phyloP scores from a whole-genome alignment of 1,140 invertebrate species.

The Drosophila albomicans region DNA sequence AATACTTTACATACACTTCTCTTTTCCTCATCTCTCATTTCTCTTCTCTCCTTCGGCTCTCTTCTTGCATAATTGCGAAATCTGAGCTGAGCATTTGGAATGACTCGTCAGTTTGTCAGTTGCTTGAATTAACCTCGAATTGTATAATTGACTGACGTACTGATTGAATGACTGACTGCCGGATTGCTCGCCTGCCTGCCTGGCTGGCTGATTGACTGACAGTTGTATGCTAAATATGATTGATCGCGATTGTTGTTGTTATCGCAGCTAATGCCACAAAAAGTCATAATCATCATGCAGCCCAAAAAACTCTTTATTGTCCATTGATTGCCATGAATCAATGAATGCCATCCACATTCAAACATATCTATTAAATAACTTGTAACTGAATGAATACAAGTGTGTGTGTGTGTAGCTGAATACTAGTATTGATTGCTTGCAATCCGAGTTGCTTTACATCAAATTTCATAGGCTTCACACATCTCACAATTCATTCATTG shows the following conservation, averaged over 20 bases:
- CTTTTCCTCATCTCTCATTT: not conserved
- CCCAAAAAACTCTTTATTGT: conserved; percentile 5
- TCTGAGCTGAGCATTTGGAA: conserved; percentile 50
- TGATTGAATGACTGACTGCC: conserved; percentile 28
- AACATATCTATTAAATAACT: not conserved
- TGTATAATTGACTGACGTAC: conserved; percentile 27
- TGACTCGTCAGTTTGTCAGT: conserved; percentile 49
- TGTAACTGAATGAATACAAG: conserved; percentile 7
- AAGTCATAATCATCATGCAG: conserved; percentile 44
- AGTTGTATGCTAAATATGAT: conserved; percentile 79
- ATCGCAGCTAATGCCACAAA: conserved; percentile 37
- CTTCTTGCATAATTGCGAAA: conserved; percentile 60
- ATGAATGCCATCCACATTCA: conserved; percentile 22
- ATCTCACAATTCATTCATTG: not conserved
- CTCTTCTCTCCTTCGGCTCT: not conserved
- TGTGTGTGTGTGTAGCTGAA: not conserved
- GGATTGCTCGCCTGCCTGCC: conserved; percentile 12
- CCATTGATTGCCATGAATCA: conserved; percentile 45
- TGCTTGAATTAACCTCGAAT: conserved; percentile 44
- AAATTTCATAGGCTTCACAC: not conserved
- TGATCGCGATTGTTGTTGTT: conserved; percentile 56
- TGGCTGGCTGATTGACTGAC: conserved; percentile 32
- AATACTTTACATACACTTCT: not conserved
- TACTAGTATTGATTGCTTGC: conserved; percentile 27
- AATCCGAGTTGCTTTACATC: conserved; percentile 4